Evolutionary conservation across 2,888 invertebrate species (phyloP).

Genomic region (Limnephilus marmoratus): DNA sequence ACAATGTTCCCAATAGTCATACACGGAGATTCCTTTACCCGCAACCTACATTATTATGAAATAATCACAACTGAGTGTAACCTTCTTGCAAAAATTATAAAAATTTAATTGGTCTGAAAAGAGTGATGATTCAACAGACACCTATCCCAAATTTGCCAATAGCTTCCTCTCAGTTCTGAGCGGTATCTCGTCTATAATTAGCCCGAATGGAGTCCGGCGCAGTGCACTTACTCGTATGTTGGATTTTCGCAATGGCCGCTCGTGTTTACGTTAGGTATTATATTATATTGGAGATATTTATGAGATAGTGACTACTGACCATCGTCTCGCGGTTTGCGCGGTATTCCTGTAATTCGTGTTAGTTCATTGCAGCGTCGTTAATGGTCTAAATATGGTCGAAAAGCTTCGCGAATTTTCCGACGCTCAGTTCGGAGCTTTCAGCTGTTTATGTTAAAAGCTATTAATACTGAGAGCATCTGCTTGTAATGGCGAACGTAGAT

Average conservation of each 20-base stretch:
- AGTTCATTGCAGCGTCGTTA: constrained; percentile 3
- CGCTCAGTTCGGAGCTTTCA: neutral
- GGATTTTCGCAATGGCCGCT: constrained; percentile 46
- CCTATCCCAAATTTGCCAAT: neutral
- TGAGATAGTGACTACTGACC: neutral
- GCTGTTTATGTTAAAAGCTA: neutral
- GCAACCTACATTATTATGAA: neutral
- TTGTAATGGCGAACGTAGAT: neutral
- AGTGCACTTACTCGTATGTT: constrained; percentile 7
- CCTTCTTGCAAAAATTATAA: too few relatives aligned
- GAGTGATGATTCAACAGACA: neutral
- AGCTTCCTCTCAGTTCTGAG: neutral
- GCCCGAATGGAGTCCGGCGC: constrained; percentile 43
- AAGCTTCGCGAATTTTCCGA: neutral
- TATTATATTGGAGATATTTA: constrained; percentile 27
- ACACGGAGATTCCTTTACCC: too few relatives aligned
- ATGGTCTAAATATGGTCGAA: constrained; percentile 19
- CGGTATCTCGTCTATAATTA: constrained; percentile 44
- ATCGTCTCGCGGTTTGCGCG: neutral
- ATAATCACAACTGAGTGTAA: neutral
- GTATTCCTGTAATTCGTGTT: neutral
- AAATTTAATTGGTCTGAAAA: neutral
- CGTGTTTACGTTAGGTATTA: constrained; percentile 47
- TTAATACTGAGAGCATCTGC: neutral
- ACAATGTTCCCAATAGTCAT: too few relatives aligned